Evolutionary conservation across 2,113 vertebrate genomes (phyloP).

Genomic region (Silurus meridionalis): DNA sequence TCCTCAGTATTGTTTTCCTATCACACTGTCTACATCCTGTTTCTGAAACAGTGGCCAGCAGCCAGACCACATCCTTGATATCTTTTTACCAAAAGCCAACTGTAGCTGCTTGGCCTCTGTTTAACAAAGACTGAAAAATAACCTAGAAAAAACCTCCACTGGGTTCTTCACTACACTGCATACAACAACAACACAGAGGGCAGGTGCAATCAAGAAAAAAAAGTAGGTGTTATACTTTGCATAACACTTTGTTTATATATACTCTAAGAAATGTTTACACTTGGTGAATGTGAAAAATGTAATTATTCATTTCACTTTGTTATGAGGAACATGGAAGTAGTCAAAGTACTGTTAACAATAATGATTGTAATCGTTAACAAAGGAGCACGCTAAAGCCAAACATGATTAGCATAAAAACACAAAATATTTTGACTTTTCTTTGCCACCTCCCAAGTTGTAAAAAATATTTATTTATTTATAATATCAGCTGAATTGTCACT

Average conservation of each 20-base stretch:
- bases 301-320: neutral
- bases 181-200: neutral
- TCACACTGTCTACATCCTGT: neutral
- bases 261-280: neutral
- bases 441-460: too few species aligned
- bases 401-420: too few species aligned
- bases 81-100: neutral
- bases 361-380: neutral
- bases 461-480: too few species aligned
- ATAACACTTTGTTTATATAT: too few species aligned
- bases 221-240: neutral
- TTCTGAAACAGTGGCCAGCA: neutral
- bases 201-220: neutral
- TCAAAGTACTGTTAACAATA: neutral
- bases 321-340: neutral
- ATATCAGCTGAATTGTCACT: too few species aligned
- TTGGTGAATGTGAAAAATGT: neutral
- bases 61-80: neutral
- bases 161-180: neutral
- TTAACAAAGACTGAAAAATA: neutral
- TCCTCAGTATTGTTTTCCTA: neutral
- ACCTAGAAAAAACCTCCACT: neutral
- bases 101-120: neutral
- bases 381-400: too few species aligned
- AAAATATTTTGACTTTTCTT: too few species aligned